Conservation (phyloP, 2,888 invertebrate species). For the Agrochola macilenta region DNA sequence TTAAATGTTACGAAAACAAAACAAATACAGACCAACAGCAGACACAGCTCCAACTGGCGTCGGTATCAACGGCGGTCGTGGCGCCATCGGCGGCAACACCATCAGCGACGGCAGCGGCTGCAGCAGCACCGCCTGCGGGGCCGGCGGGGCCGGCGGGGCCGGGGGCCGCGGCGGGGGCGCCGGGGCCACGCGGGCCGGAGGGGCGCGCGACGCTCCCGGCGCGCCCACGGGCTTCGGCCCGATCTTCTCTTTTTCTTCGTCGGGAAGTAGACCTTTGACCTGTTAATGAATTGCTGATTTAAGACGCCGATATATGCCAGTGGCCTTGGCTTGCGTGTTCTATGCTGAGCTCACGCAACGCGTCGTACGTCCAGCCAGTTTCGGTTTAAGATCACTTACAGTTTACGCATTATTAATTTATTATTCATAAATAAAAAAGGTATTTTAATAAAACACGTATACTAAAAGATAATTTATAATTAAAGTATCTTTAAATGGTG, state of each 20-base stretch:
- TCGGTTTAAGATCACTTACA: too few relatives aligned
- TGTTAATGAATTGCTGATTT: constrained; percentile 46
- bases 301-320: too few relatives aligned
- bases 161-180: constrained; percentile 65
- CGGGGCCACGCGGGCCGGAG: constrained; percentile 68
- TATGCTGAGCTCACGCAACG: too few relatives aligned
- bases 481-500: too few relatives aligned
- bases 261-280: constrained; percentile 96
- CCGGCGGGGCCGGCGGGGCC: constrained; percentile 69
- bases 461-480: too few relatives aligned
- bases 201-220: constrained; percentile 64
- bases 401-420: too few relatives aligned
- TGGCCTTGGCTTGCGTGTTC: too few relatives aligned
- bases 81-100: constrained; percentile 88
- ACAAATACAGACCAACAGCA: constrained; percentile 60
- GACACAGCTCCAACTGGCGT: constrained; percentile 70
- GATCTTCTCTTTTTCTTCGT: constrained; percentile 99
- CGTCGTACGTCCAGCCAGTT: too few relatives aligned
- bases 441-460: too few relatives aligned
- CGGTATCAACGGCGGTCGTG: constrained; percentile 81
- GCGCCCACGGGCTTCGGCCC: constrained; percentile 95
- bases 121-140: constrained; percentile 76
- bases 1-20: neutral
- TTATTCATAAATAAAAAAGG: too few relatives aligned
- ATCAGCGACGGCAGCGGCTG: constrained; percentile 88